These are phyloP conservation scores for Eurosta solidaginis DNA, from an alignment of 1,140 invertebrate genomes.

Conservation along the genomic window DNA sequence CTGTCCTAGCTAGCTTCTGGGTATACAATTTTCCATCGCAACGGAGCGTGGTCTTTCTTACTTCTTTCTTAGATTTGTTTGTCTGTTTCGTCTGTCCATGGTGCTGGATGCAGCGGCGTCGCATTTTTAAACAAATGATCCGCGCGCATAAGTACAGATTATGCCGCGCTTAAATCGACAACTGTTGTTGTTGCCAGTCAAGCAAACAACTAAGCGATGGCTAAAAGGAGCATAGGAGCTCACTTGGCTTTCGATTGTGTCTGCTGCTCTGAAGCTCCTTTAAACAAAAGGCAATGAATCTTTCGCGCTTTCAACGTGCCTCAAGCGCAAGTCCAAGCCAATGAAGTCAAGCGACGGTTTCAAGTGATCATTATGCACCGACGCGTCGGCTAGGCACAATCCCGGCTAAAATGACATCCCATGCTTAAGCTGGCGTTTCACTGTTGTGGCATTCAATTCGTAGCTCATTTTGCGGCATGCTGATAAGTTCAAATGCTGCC, in stretches of 20 bases:
- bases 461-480: constrained; percentile 16
- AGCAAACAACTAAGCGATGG: neutral
- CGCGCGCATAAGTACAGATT: constrained; percentile 44
- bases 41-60: neutral
- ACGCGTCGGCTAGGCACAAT: neutral
- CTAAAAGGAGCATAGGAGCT: neutral
- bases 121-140: constrained; percentile 61
- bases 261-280: neutral
- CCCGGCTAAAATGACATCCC: no score
- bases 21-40: no score
- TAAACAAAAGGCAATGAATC: constrained; percentile 21
- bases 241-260: neutral
- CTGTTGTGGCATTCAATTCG: neutral
- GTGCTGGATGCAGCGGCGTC: constrained; percentile 41
- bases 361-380: neutral
- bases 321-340: neutral
- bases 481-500: constrained; percentile 18
- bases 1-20: no score
- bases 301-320: constrained; percentile 14
- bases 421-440: no score
- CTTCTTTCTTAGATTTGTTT: constrained; percentile 21
- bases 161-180: constrained; percentile 38
- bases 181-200: neutral
- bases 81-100: constrained; percentile 35
- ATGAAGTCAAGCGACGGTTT: neutral